A percentile compares a stretch with the other conserved stretches of the same genome.
phyloP scores from a whole-genome alignment of 2,113 vertebrate genomes.

The Orycteropus afer region DNA sequence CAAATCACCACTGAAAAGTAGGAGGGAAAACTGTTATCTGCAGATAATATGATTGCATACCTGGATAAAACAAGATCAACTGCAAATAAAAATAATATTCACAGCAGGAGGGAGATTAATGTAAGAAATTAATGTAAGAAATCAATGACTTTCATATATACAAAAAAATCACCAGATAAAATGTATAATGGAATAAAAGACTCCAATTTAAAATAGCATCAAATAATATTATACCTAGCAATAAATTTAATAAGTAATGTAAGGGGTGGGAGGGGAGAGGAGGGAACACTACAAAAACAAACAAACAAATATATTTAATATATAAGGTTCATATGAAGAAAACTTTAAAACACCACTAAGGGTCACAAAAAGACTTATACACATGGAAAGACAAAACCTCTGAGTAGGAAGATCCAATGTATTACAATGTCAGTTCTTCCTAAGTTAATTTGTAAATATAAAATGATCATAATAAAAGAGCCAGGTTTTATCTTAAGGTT shows the following conservation, averaged over 20 bases:
- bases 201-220: not conserved
- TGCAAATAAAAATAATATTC: not conserved
- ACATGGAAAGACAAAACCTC: not conserved
- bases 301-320: no score
- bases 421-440: not conserved
- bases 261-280: no score
- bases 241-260: not conserved
- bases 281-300: no score
- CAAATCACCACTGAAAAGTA: not conserved
- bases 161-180: not conserved
- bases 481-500: not conserved
- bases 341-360: not conserved
- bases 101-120: not conserved
- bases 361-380: not conserved
- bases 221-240: not conserved
- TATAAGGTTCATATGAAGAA: not conserved
- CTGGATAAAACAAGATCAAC: not conserved
- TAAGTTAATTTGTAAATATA: not conserved
- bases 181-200: not conserved
- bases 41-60: not conserved
- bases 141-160: not conserved
- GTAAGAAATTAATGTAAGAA: slow-evolving; percentile 1
- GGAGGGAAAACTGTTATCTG: not conserved
- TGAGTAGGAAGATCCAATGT: not conserved
- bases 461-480: not conserved